Evolutionary conservation across 1,140 invertebrate genomes (phyloP).

Genomic region (Oryzaephilus surinamensis): DNA sequence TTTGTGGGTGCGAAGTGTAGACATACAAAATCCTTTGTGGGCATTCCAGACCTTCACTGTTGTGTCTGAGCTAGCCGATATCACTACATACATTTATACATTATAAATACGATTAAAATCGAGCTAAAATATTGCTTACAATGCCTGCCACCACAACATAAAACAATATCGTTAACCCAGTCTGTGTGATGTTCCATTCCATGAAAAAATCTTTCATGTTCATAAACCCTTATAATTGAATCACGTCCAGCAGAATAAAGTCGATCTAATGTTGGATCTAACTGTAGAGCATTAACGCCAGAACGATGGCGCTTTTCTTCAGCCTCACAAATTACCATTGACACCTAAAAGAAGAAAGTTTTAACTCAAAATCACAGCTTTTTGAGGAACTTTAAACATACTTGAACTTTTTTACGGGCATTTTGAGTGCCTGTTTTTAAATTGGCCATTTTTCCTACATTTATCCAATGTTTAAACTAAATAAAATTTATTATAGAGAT

Average conservation of each 20-base stretch:
- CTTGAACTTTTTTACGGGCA: slow-evolving; percentile 56
- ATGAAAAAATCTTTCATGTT: slow-evolving; percentile 82
- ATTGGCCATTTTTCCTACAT: slow-evolving; percentile 25
- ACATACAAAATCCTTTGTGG: slow-evolving; percentile 99
- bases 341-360: slow-evolving; percentile 61
- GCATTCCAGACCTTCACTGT: slow-evolving; percentile 99
- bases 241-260: slow-evolving; percentile 97
- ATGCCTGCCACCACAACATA: slow-evolving; percentile 94
- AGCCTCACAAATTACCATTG: slow-evolving; percentile 96
- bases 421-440: slow-evolving; percentile 37
- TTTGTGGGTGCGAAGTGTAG: slow-evolving; percentile 92
- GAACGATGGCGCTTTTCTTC: slow-evolving; percentile 88
- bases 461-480: too few relatives aligned
- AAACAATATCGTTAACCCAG: slow-evolving; percentile 98
- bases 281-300: slow-evolving; percentile 92
- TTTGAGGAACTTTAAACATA: slow-evolving; percentile 27
- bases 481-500: too few relatives aligned
- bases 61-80: slow-evolving; percentile 97
- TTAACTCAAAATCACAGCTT: background rate
- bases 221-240: slow-evolving; percentile 97
- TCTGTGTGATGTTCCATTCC: slow-evolving; percentile 98
- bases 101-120: background rate
- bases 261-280: slow-evolving; percentile 75
- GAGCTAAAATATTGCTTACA: slow-evolving; percentile 43
- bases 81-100: slow-evolving; percentile 47